These are phyloP conservation scores for Lemur catta DNA, from an alignment of 2,797 vertebrate species.

Conservation along the genomic window DNA sequence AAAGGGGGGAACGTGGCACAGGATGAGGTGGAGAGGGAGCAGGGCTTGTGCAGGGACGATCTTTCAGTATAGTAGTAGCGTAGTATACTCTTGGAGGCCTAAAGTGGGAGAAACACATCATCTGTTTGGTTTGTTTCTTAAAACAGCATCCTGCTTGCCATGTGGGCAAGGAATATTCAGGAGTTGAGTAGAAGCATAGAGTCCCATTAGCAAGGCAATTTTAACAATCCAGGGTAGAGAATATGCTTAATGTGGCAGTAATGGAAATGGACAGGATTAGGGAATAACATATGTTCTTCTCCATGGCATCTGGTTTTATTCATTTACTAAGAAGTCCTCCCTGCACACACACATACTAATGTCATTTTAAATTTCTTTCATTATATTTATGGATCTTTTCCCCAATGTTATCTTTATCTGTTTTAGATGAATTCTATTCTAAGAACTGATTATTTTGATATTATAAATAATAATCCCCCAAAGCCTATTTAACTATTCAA, in stretches of 20 bases:
- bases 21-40: no score
- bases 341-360: background rate
- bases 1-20: no score
- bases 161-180: background rate
- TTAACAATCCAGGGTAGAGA: background rate
- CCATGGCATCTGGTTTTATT: background rate
- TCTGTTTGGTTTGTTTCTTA: background rate
- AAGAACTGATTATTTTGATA: background rate
- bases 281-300: background rate
- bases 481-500: background rate
- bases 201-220: background rate
- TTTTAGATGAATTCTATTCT: background rate
- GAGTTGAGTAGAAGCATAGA: background rate
- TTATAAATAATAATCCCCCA: background rate
- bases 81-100: accelerated
- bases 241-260: background rate
- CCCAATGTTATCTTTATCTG: background rate
- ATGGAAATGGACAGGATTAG: background rate
- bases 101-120: background rate
- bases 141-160: background rate
- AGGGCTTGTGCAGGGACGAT: accelerated
- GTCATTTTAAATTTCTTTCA: background rate
- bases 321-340: background rate
- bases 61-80: no score
- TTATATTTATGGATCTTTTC: background rate